Evolutionary conservation across 2,113 vertebrate genomes (phyloP), one percentile per base, ranked within the genome.

Genomic region (Zapus hudsonius): DNA sequence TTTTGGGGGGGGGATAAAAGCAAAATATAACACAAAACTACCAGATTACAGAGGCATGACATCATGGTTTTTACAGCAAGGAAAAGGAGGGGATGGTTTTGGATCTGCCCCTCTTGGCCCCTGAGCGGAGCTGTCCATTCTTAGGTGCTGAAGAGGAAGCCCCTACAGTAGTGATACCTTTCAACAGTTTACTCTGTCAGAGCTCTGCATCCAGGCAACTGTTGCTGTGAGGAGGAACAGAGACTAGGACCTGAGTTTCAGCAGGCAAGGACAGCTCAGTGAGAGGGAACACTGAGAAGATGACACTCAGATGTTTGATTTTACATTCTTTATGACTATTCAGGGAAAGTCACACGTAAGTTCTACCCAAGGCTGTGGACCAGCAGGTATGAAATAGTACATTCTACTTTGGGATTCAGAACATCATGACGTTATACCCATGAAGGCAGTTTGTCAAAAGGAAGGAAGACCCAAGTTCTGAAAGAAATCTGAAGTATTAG

Each of bases 111-210:
- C 38, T 23, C 29, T 81, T 55, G 10, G 25, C 0, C 15, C 40
- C 55, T 7, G 2, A 0, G 17, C 38, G 89, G 70, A 89, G 25
- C 89, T 91, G 94, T 94, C 75, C 79, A 33, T 19, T 47, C 36
- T 44, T 55, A 55, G 64, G 69, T 96, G 70, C 94, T 94, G 89
- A 95, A 82, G 80, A 69, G 22, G 44, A 82, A 72, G 52, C 52
- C 66, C 67, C 75, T 47, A 47, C 47, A 0, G 0, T 38, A 57
- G 44, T n/a, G 79, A 88, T 19, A 73, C 89, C 83, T 73, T 44
- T 31, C 22, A 42, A 7, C 1, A 47, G 64, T 55, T n/a, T 20
- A 57, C 40, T 33, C 36, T 10, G 6, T 9, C 42, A 52, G 29
- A 79, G 82, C 13, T 74, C 36, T 31, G 72, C 20, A 70, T 70